These are phyloP conservation scores for Lycophotia porphyrea DNA, from an alignment of 2,888 invertebrate genomes.

Conservation along the genomic window DNA sequence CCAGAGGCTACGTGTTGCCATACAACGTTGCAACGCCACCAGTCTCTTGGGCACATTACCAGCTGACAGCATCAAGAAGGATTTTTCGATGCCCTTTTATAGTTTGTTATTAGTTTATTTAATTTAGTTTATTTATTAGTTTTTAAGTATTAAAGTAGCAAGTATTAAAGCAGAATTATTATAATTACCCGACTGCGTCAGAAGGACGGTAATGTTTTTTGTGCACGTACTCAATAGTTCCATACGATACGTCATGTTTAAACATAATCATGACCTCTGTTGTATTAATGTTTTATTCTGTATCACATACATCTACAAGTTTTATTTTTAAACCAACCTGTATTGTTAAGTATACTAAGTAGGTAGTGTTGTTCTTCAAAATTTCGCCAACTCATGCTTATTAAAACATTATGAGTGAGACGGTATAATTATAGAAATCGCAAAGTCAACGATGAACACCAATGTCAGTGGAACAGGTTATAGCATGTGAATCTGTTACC, in stretches of 20 bases:
- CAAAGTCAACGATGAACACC: neutral
- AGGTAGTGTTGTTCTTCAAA: neutral
- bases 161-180: too few species aligned
- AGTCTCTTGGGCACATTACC: too few species aligned
- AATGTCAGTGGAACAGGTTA: conserved; percentile 7
- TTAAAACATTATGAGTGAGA: neutral
- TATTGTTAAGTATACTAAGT: neutral
- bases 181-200: too few species aligned
- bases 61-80: too few species aligned
- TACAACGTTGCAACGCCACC: too few species aligned
- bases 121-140: too few species aligned
- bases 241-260: neutral
- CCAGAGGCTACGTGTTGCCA: too few species aligned
- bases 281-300: neutral
- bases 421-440: conserved; percentile 3
- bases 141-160: too few species aligned
- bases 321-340: neutral
- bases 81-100: too few species aligned
- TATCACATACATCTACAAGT: too few species aligned
- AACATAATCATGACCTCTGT: neutral
- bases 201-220: too few species aligned
- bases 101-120: too few species aligned
- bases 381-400: conserved; percentile 13
- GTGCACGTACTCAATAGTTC: neutral
- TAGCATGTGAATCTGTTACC: neutral